Percentiles rank a stretch among this genome's conserved stretches.
Evolutionary conservation across 2,797 vertebrate genomes (phyloP).

Genomic region (Catostomus latipinnis): DNA sequence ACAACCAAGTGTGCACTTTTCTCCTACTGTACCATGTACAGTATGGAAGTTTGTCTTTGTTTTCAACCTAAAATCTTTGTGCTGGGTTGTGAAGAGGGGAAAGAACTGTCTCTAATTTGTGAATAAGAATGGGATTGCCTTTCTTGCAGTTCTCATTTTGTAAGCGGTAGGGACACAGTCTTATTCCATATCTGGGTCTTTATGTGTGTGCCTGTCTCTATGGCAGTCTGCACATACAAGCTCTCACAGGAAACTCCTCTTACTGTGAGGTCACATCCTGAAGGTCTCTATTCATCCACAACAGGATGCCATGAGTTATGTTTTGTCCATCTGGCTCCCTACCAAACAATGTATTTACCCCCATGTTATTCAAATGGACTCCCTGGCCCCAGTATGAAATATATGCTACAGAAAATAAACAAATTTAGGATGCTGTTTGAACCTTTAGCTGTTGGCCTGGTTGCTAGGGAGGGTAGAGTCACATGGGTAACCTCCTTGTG

Average conservation of each 20-base stretch:
- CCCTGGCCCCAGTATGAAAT: background rate
- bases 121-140: too few species aligned
- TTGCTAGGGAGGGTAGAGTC: background rate
- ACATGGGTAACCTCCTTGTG: background rate
- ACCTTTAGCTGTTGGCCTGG: background rate
- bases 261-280: conserved; percentile 31
- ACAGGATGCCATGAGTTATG: conserved; percentile 34
- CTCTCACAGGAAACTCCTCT: conserved; percentile 35
- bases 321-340: background rate
- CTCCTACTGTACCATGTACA: too few species aligned
- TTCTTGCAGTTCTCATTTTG: background rate
- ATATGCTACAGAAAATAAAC: background rate
- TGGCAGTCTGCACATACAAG: background rate
- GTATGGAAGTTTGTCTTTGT: too few species aligned
- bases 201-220: background rate
- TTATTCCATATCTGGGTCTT: background rate
- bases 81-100: too few species aligned
- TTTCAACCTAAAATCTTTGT: too few species aligned
- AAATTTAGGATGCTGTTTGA: background rate
- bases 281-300: conserved; percentile 18
- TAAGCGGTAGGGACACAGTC: background rate
- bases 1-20: too few species aligned
- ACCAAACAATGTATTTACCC: background rate
- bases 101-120: too few species aligned
- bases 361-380: background rate